Evolutionary conservation across 92 coral and sea anemone genomes (phyloP).

Genomic region (Epizoanthus rinbou): DNA sequence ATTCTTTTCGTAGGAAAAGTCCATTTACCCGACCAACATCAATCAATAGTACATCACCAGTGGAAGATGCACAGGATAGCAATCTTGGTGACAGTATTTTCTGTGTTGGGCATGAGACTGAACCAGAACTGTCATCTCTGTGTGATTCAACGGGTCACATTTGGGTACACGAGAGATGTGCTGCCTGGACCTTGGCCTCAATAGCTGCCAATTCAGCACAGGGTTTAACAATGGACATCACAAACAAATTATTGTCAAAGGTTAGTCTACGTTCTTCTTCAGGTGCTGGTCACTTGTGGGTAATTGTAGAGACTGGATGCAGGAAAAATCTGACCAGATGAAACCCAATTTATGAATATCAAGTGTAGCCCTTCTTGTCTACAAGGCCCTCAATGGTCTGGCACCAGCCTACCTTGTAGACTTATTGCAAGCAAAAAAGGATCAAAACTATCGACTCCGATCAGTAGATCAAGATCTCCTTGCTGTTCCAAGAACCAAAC

Average conservation of each 20-base stretch:
- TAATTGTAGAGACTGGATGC: no score
- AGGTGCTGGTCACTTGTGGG: no score
- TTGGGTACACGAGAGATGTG: slow-evolving; percentile 98
- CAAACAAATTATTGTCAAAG: slow-evolving; percentile 78
- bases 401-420: no score
- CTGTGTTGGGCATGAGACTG: slow-evolving; percentile 75
- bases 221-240: slow-evolving; percentile 68
- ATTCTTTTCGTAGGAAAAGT: neutral
- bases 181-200: slow-evolving; percentile 94
- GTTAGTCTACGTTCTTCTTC: slow-evolving; percentile 29
- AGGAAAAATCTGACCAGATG: no score
- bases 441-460: no score
- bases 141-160: slow-evolving; percentile 82
- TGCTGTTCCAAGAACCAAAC: no score
- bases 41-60: neutral
- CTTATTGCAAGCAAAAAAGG: no score
- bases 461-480: no score
- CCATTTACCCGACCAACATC: neutral
- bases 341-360: no score
- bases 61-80: neutral
- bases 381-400: no score
- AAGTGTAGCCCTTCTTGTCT: no score
- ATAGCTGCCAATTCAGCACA: slow-evolving; percentile 66
- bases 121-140: slow-evolving; percentile 72
- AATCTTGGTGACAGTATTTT: slow-evolving; percentile 44